Base-by-base conservation (phyloP, 1,140 invertebrate genomes). In the Drosophila burlai region DNA sequence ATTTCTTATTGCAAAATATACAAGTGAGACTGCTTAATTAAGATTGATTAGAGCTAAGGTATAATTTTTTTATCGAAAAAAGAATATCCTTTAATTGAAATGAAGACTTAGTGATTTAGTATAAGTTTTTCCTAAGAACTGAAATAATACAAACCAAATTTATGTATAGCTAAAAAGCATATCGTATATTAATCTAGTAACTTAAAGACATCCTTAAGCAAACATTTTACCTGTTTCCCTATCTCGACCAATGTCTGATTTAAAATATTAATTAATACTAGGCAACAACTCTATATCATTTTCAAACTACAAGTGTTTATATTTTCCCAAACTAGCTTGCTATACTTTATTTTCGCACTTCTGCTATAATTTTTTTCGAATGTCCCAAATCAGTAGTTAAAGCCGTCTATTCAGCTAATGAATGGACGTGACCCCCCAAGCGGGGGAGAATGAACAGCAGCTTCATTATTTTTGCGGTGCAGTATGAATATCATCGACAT, bases 381-480 rank as follows among this genome's bases (percentile, higher is more conserved):
- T 49, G n/a, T 15, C n/a, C 13, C 16, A 21, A 7, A 61, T 21
- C 16, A 15, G 16, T 43, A 47, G 42, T 61, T 57, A 57, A 54
- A 78, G 36, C 52, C 38, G 47, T 63, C 67, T 82, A 21, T 36
- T 46, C 31, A 75, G 43, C 80, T 69, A 76, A 79, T 71, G 64
- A 63, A 60, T 55, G 26, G 3, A 59, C 40, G 29, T 49, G 42
- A 59, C 26, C 26, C 18, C 15, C 31, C 34, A 10, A 21, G 18
- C 18, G 1, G 15, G 21, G 34, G n/a, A 34, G 47, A 62, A 73
- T 52, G 57, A 78, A 55, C 34, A 58, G 34, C 83, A 72, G 69
- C 79, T 86, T 86, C 66, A 79, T 85, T 85, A 85, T 81, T 47
- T 46, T 61, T 52, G 31, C 18, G 52, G 16, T 58, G 57, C 36